phyloP scores from a whole-genome alignment of 2,888 invertebrate species.

The Hypena proboscidalis region DNA sequence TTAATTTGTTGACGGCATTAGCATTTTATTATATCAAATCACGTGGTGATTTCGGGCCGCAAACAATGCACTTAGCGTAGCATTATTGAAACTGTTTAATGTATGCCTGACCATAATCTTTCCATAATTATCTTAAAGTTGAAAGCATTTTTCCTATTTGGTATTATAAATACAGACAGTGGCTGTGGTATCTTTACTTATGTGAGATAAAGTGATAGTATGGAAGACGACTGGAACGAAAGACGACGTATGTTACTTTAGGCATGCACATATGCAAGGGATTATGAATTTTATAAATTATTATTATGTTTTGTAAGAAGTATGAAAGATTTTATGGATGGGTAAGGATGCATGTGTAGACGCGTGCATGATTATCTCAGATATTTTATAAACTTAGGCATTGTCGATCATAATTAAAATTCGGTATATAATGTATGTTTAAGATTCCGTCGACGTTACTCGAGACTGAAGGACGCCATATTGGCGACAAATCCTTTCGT shows the following conservation, averaged over 20 bases:
- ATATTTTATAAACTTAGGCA: slow-evolving; percentile 78
- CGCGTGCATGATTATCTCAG: slow-evolving; percentile 62
- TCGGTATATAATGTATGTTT: slow-evolving; percentile 71
- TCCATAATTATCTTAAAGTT: slow-evolving; percentile 76
- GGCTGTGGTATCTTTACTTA: slow-evolving; percentile 85
- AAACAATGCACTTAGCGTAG: slow-evolving; percentile 75
- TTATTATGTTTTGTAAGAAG: slow-evolving; percentile 78
- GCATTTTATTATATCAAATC: slow-evolving; percentile 25
- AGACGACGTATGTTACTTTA: slow-evolving; percentile 80
- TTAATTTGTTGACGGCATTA: slow-evolving; percentile 22
- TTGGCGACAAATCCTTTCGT: slow-evolving; percentile 72
- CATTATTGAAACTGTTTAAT: slow-evolving; percentile 65
- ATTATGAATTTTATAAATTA: slow-evolving; percentile 84
- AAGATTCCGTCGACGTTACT: slow-evolving; percentile 73
- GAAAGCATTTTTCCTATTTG: slow-evolving; percentile 83
- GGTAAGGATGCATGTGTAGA: slow-evolving; percentile 55
- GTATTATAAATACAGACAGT: slow-evolving; percentile 85
- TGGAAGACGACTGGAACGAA: slow-evolving; percentile 65
- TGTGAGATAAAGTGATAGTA: slow-evolving; percentile 73
- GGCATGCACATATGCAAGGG: slow-evolving; percentile 85
- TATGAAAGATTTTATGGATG: slow-evolving; percentile 65
- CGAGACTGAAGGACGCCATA: slow-evolving; percentile 79
- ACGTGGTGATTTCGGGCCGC: slow-evolving; percentile 36
- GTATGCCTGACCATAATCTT: slow-evolving; percentile 78
- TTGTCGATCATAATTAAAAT: slow-evolving; percentile 71